phyloP scores from a whole-genome alignment of 2,113 vertebrate genomes.

The Heteronetta atricapilla region DNA sequence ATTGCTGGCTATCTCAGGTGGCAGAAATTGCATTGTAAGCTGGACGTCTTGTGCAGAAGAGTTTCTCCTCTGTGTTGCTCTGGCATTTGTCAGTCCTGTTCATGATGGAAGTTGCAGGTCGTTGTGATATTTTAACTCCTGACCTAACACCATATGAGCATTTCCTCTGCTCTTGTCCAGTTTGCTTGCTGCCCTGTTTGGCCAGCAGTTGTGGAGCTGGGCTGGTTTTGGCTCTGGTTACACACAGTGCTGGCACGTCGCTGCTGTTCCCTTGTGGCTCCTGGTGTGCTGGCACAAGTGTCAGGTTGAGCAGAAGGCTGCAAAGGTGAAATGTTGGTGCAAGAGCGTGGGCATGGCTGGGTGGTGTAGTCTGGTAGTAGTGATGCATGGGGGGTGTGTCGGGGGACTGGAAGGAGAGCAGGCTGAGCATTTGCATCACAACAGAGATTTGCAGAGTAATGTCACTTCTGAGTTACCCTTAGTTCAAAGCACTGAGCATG shows the following conservation, averaged over 20 bases:
- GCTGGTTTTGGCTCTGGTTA: background rate
- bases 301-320: background rate
- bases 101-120: background rate
- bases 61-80: background rate
- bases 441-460: background rate
- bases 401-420: no score
- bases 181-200: slow-evolving; percentile 5
- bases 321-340: accelerated
- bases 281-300: accelerated
- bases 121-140: background rate
- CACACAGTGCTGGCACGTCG: background rate
- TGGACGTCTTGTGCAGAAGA: background rate
- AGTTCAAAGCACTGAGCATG: background rate
- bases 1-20: background rate
- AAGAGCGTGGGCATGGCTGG: background rate
- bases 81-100: background rate
- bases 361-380: background rate
- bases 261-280: background rate
- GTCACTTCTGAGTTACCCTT: background rate
- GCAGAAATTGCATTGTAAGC: background rate
- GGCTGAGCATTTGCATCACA: slow-evolving; percentile 32
- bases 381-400: no score
- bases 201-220: background rate
- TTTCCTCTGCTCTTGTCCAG: background rate
- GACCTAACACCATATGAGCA: background rate